Base-by-base conservation (phyloP, 1,140 invertebrate genomes). In the Anoplolepis gracilipes region DNA sequence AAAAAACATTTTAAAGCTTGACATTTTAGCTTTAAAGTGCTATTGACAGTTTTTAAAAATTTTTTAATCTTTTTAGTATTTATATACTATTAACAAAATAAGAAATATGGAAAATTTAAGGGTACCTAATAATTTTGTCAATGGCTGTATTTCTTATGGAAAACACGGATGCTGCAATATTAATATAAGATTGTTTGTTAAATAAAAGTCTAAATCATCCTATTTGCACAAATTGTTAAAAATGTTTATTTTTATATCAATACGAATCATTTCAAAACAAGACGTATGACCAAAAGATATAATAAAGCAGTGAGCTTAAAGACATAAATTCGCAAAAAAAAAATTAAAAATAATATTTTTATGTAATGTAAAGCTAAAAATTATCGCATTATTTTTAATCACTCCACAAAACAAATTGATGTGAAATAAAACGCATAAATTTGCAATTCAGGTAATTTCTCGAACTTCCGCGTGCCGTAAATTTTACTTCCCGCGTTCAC, bases 401-500 rank as follows among this genome's bases (percentile, higher is more conserved):
- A 13, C 5, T 25, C 2, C 11, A 16, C 33, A 28, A 57, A 36
- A 70, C n/a, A 28, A 13, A 22, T 8, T 59, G 19, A 19, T 46
- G 13, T 19, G 13, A 59, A 59, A 57, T 81, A 57, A n/a, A n/a
- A 73, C 10, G n/a, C 28, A 11, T 22, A 25, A 59, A 33, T 53
- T 70, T 33, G 64, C 19, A 70, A 33, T 59, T 72, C 64, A 79
- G 10, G 22, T 11, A 16, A 28, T 59, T 59, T 53, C 42, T 4
- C 25, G 25, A 53, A 72, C 36, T 82, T 82, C 78, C 65, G 36
- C 53, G 19, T 73, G 13, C 13, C 25, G 53, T 72, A 72, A 81
- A 81, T 81, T 81, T 81, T 53, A 82, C 67, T 73, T 53, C n/a
- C 39, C 61, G n/a, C n/a, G n/a, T n/a, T 81, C 67, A 82, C 67